Evolutionary conservation across 1,140 invertebrate species (phyloP).

Genomic region (Eulimnadia texana): DNA sequence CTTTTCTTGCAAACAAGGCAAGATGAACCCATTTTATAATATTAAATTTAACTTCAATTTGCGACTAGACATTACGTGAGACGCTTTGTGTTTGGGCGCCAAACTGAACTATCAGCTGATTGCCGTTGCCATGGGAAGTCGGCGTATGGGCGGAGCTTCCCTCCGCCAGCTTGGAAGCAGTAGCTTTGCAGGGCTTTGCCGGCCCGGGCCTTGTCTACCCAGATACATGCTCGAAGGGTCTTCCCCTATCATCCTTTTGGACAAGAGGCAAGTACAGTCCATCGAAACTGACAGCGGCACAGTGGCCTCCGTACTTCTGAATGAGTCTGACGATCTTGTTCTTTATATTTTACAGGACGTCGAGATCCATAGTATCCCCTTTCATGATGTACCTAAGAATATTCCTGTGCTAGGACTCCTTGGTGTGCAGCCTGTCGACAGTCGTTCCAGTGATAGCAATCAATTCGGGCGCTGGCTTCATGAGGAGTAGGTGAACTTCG

Average conservation of each 20-base stretch:
- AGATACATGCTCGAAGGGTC: too few relatives aligned
- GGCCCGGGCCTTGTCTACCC: too few relatives aligned
- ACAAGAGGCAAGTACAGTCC: neutral
- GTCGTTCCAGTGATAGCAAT: neutral
- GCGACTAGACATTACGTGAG: too few relatives aligned
- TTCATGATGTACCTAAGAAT: neutral
- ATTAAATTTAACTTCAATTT: too few relatives aligned
- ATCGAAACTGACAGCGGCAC: neutral
- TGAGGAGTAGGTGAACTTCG: neutral
- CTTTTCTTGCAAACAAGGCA: too few relatives aligned
- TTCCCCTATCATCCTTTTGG: neutral
- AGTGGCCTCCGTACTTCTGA: neutral
- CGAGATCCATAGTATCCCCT: neutral
- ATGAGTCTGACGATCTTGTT: neutral
- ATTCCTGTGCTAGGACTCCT: neutral
- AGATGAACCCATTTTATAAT: too few relatives aligned
- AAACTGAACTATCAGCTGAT: too few relatives aligned
- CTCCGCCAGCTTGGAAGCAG: too few relatives aligned
- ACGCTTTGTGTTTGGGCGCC: too few relatives aligned
- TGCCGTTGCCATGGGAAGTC: too few relatives aligned
- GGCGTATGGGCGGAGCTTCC: too few relatives aligned
- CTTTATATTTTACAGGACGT: neutral
- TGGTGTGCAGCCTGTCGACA: neutral
- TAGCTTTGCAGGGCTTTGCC: too few relatives aligned
- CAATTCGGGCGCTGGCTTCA: neutral